Evolutionary conservation across 2,888 invertebrate genomes (phyloP).

Genomic region (Pristionchus maxplancki): DNA sequence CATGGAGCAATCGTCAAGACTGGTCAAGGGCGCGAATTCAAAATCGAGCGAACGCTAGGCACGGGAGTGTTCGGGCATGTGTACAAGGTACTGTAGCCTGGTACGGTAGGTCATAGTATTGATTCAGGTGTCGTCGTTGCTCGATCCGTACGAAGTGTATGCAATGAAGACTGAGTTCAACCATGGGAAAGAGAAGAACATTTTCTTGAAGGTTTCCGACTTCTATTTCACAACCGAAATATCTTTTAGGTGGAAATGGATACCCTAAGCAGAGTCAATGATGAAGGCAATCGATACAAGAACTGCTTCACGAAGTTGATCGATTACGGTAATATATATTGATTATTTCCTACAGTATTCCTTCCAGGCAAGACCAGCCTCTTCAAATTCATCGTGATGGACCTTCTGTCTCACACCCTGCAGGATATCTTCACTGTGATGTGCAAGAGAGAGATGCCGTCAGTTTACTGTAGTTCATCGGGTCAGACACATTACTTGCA

Average conservation of each 20-base stretch:
- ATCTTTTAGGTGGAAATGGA: not conserved
- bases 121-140: not conserved
- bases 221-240: not conserved
- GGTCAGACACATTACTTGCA: not conserved
- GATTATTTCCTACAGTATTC: not conserved
- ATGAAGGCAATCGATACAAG: not conserved
- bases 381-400: not conserved
- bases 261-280: not conserved
- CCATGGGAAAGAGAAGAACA: not conserved
- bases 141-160: not conserved
- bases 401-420: not conserved
- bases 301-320: not conserved
- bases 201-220: not conserved
- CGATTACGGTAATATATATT: not conserved
- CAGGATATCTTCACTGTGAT: not conserved
- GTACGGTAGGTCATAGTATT: too few species aligned
- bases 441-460: not conserved
- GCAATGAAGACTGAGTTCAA: not conserved
- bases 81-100: slow-evolving; percentile 14
- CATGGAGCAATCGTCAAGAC: not conserved
- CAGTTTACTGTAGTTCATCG: not conserved
- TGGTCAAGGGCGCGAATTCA: not conserved
- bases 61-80: slow-evolving; percentile 15
- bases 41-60: not conserved
- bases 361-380: not conserved